Base-by-base conservation (phyloP, 2,888 invertebrate species). In the Lasioglossum oenotherae region DNA sequence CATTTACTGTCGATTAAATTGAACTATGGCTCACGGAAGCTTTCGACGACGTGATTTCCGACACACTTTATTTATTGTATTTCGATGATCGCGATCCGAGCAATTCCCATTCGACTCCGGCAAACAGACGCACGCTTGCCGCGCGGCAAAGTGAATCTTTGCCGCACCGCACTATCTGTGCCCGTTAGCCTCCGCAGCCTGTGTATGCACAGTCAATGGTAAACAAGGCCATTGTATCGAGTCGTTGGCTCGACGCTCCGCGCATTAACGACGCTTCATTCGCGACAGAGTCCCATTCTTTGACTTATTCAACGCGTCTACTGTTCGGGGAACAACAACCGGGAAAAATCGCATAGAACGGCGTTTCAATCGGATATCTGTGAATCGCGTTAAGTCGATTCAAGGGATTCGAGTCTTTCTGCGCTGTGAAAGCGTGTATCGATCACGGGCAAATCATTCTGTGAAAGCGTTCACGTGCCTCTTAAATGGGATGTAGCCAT, bases 171-270 rank as follows among this genome's bases (percentile, higher is more conserved):
- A 0, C 31, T 31, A 64, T 64, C 64, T 3, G 31, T 19, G 31
- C 19, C 31, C 31, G 64, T 57, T 57, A 57, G n/a, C 57, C 57
- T 57, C 31, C 64, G 5, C 64, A 19, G 64, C 16, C 31, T 64
- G 31, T 64, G 31, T 31, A 19, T 31, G 38, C 19, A 60, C 72
- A 78, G 78, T 81, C 78, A 78, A 78, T 74, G 64, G n/a, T 31
- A 64, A 74, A 74, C 27, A 80, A 38, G 4, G 74, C 0, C 53
- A 23, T 35, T 57, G 53, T 19, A 53, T 53, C 53, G 80, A 8
- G 67, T 41, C 23, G 46, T 72, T 38, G n/a, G 64, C 16, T n/a
- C 27, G 38, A 14, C 57, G 46, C 27, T 38, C n/a, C 6, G 16
- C 23, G 73, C 67, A 71, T 74, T 60, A 41, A 53, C 19, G 53